phyloP scores from a whole-genome alignment of 2,888 invertebrate species.

The Drosophila merina region DNA sequence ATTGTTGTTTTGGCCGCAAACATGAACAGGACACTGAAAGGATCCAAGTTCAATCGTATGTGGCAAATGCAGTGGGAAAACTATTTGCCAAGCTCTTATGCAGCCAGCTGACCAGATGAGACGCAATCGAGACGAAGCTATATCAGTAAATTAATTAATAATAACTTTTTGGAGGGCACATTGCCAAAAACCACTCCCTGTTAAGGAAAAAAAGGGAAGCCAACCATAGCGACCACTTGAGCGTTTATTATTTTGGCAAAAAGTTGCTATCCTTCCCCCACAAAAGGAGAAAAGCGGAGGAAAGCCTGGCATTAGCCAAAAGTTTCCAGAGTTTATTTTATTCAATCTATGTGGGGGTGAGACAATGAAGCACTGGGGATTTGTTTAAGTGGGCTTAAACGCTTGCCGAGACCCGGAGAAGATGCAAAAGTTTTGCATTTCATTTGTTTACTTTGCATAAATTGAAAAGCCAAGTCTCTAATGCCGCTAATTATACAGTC shows the following conservation, averaged over 20 bases:
- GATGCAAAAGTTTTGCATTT: conserved; percentile 44
- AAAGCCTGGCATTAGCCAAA: conserved; percentile 59
- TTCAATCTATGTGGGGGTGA: conserved; percentile 18
- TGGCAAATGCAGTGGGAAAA: conserved; percentile 24
- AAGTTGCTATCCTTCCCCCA: conserved; percentile 2
- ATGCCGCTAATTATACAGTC: conserved; percentile 49
- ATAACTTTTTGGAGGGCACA: conserved; percentile 50
- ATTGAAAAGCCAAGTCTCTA: conserved; percentile 47
- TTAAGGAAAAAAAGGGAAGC: conserved; percentile 32
- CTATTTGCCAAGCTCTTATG: conserved; percentile 45
- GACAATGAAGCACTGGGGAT: conserved; percentile 16
- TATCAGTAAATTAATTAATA: conserved; percentile 69
- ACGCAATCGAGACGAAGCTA: conserved; percentile 27
- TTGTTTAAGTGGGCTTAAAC: conserved; percentile 52
- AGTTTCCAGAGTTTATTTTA: conserved; percentile 49
- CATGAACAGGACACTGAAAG: conserved; percentile 4
- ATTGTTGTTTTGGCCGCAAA: conserved; percentile 47
- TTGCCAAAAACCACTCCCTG: conserved; percentile 14
- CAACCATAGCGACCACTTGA: conserved; percentile 51
- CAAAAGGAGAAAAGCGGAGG: conserved; percentile 2
- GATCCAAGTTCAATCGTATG: conserved; percentile 10
- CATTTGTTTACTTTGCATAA: conserved; percentile 42
- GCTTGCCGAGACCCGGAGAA: conserved; percentile 20
- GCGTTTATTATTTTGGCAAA: conserved; percentile 63
- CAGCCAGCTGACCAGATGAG: conserved; percentile 25